Conservation (phyloP, 2,888 invertebrate genomes). For the Chrysodeixis includens region DNA sequence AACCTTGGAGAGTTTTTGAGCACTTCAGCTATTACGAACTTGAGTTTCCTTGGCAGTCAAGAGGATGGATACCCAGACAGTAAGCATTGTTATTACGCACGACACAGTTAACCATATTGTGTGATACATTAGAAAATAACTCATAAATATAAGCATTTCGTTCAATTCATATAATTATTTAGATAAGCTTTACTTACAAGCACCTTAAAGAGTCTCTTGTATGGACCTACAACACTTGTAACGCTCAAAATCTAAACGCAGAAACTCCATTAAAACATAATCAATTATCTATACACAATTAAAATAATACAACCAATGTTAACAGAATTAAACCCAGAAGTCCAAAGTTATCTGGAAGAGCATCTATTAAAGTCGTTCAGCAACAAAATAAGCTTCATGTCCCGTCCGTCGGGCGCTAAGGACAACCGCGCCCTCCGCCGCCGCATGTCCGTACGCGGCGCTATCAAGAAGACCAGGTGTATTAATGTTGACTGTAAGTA, state of each 20-base stretch:
- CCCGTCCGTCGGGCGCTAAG: slow-evolving; percentile 86
- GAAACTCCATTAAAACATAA: too few relatives aligned
- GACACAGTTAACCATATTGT: neutral
- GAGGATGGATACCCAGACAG: slow-evolving; percentile 97
- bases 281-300: neutral
- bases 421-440: slow-evolving; percentile 90
- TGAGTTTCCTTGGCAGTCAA: slow-evolving; percentile 98
- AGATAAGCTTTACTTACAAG: too few relatives aligned
- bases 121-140: too few relatives aligned
- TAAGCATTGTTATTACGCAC: slow-evolving; percentile 75
- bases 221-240: too few relatives aligned
- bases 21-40: slow-evolving; percentile 98
- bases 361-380: slow-evolving; percentile 95
- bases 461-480: slow-evolving; percentile 97
- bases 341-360: slow-evolving; percentile 96
- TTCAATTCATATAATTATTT: too few relatives aligned
- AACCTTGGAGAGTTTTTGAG: slow-evolving; percentile 97
- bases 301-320: slow-evolving; percentile 27
- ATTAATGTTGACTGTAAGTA: slow-evolving; percentile 96
- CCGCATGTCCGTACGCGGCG: slow-evolving; percentile 96
- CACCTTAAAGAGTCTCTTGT: too few relatives aligned
- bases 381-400: slow-evolving; percentile 91
- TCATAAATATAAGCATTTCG: too few relatives aligned
- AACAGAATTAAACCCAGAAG: slow-evolving; percentile 93
- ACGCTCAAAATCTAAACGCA: too few relatives aligned